Conservation (phyloP, 2,888 invertebrate species). For the Pelosia muscerda region DNA sequence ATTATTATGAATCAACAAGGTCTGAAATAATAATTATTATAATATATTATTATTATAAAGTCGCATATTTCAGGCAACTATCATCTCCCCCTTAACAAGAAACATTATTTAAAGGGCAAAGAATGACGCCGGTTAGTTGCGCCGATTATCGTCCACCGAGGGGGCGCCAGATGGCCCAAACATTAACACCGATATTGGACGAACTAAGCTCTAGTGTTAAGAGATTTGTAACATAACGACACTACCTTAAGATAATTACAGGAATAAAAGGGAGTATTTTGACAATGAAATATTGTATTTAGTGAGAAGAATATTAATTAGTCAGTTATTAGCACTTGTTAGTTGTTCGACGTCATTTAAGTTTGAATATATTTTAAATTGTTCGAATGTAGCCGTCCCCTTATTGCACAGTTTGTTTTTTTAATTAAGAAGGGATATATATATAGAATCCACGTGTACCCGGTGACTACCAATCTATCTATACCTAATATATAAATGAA, state of each 20-base stretch:
- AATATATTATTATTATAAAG: no score
- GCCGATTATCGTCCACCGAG: conserved; percentile 65
- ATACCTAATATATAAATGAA: no score
- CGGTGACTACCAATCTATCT: no score
- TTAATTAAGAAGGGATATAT: not conserved
- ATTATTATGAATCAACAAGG: no score
- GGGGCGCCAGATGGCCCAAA: conserved; percentile 67
- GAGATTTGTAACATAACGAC: conserved; percentile 51
- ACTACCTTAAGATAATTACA: conserved; percentile 45
- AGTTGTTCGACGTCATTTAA: conserved; percentile 10
- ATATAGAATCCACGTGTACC: no score
- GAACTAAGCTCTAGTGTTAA: conserved; percentile 48
- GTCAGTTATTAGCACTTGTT: conserved; percentile 23
- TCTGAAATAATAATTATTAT: no score
- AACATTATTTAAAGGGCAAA: conserved; percentile 66
- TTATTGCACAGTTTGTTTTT: not conserved
- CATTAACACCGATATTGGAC: conserved; percentile 72
- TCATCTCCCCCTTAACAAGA: conserved; percentile 57
- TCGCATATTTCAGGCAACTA: no score
- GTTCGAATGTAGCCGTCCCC: not conserved
- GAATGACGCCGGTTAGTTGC: conserved; percentile 67
- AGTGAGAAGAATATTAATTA: conserved; percentile 47
- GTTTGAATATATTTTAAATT: conserved; percentile 4
- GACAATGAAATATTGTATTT: conserved; percentile 40
- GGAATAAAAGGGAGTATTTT: conserved; percentile 22